phyloP scores from a whole-genome alignment of 2,888 invertebrate genomes.

The Halictus quadricinctus region DNA sequence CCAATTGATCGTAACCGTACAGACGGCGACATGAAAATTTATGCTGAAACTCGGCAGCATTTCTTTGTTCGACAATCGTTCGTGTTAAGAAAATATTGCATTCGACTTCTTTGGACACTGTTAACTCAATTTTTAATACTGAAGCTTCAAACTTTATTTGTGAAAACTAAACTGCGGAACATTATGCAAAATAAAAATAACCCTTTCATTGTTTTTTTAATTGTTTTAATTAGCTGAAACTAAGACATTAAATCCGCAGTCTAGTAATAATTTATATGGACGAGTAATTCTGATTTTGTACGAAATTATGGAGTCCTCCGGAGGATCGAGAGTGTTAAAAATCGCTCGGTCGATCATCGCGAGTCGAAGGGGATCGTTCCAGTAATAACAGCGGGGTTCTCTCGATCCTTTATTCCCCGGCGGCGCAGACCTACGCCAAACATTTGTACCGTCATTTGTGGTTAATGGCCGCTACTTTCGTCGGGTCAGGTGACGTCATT shows the following conservation, averaged over 20 bases:
- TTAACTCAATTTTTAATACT: no score
- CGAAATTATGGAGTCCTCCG: neutral
- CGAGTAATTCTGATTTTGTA: neutral
- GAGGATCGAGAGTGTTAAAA: neutral
- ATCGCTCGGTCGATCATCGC: neutral
- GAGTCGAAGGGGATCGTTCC: neutral
- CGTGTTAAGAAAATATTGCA: no score
- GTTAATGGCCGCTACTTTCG: conserved; percentile 56
- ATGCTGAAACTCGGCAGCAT: no score
- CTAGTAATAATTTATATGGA: no score
- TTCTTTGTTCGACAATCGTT: no score
- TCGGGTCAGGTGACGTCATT: conserved; percentile 59
- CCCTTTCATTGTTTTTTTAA: no score
- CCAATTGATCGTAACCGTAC: neutral
- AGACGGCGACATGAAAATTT: no score
- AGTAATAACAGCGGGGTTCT: conserved; percentile 6
- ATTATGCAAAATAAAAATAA: no score
- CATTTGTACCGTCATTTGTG: conserved; percentile 56
- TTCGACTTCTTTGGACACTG: no score
- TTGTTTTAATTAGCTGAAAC: neutral
- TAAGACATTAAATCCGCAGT: neutral
- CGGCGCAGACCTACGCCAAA: conserved; percentile 14
- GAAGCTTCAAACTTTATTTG: no score
- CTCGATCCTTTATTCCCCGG: neutral
- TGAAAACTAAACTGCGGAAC: no score